A percentile compares a stretch with the other conserved stretches of the same genome.
Conservation (phyloP, 1,140 invertebrate genomes). For the Andrena cerasifolii region DNA sequence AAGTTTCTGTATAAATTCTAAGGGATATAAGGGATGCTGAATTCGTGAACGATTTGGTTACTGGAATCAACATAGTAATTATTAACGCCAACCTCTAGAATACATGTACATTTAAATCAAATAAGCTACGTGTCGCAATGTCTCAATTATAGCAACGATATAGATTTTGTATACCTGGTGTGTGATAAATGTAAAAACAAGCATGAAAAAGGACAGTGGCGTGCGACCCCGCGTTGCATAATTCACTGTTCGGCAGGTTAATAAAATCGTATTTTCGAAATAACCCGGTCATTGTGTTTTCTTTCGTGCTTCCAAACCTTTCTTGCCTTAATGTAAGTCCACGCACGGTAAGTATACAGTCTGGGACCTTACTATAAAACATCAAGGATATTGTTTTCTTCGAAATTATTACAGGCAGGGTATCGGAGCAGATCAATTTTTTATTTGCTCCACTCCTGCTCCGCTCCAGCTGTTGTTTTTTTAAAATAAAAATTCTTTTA, state of each 20-base stretch:
- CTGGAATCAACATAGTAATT: slow-evolving; percentile 58
- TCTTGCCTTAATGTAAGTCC: too few species aligned
- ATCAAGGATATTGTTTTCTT: too few species aligned
- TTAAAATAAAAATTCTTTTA: too few species aligned
- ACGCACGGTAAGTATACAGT: too few species aligned
- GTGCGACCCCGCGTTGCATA: slow-evolving; percentile 56
- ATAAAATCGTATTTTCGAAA: slow-evolving; percentile 76
- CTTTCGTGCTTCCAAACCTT: not conserved
- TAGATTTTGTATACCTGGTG: slow-evolving; percentile 73
- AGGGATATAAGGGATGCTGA: slow-evolving; percentile 34
- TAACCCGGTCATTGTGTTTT: slow-evolving; percentile 39
- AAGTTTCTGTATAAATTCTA: slow-evolving; percentile 47
- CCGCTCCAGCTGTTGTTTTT: too few species aligned
- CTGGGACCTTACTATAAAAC: too few species aligned
- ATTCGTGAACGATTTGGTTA: slow-evolving; percentile 45
- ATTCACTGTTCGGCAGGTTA: slow-evolving; percentile 69
- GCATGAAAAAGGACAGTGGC: slow-evolving; percentile 41
- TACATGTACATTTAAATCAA: slow-evolving; percentile 58
- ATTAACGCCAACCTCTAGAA: slow-evolving; percentile 56
- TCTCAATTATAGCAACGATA: slow-evolving; percentile 65
- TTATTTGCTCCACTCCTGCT: too few species aligned
- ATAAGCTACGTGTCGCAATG: slow-evolving; percentile 61
- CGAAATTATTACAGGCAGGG: too few species aligned
- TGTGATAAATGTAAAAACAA: slow-evolving; percentile 63
- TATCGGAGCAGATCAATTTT: too few species aligned